Base-by-base conservation (phyloP, 2,113 vertebrate genomes). In the Sylvilagus bachmani region DNA sequence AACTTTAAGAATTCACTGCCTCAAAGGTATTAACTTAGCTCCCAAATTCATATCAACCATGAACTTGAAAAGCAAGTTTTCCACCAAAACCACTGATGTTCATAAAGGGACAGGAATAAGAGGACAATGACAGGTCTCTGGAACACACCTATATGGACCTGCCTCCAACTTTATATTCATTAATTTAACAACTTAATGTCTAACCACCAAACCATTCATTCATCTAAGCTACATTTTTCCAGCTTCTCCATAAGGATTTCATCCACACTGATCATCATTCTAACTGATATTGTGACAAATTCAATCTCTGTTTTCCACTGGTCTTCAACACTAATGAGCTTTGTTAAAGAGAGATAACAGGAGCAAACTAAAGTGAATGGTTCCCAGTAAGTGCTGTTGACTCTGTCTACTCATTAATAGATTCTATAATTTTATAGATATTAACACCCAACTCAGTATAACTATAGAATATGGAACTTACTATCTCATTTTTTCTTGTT, bases 1-100 rank as follows among this genome's bases (percentile, higher is more conserved):
- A 73, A 85, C 79, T 94, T 93, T 93, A 91, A 86, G 61, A 95
- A 93, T 78, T 95, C 36, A 74, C 27, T 61, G 22, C 25, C 92
- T 95, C 33, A 81, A 91, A 91, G 61, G 84, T 53, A 86, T 33
- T 64, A 91, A 14, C 49, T 92, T 88, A 82, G 82, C 49, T 96
- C n/a, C 31, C 53, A 90, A 92, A 95, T 74, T 95, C 67, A 69
- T 4, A 87, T 89, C 19, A 91, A 66, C 22, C 14, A 73, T 84
- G 58, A 86, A 80, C 73, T 19, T 89, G 36, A 77, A 36, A 67
- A 87, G 67, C 62, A 86, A 91, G 10, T 55, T 51, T 86, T 84
- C 44, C 73, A 95, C 24, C n/a, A 70, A 96, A 96, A 92, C 75
- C 25, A 82, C 21, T 90, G 64, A 69, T 31, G 70, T 77, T 77